Evolutionary conservation across 1,140 invertebrate species (phyloP).

Genomic region (Spodoptera litura): DNA sequence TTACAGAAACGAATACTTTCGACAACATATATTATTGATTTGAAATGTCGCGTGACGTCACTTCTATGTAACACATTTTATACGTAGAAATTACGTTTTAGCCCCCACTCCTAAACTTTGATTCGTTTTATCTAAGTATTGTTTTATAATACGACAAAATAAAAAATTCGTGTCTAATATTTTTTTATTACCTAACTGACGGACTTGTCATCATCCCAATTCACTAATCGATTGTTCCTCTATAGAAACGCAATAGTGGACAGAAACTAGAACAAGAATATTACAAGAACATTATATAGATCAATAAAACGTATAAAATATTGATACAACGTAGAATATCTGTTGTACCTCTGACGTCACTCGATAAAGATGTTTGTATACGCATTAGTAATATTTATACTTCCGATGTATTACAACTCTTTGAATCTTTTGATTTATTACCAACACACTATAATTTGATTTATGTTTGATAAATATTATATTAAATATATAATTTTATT

Average conservation of each 20-base stretch:
- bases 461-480: background rate
- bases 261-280: background rate
- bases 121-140: too few relatives aligned
- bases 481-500: background rate
- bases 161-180: too few relatives aligned
- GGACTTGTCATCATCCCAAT: too few relatives aligned
- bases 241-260: background rate
- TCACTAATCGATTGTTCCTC: too few relatives aligned
- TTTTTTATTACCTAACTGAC: too few relatives aligned
- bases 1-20: too few relatives aligned
- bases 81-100: too few relatives aligned
- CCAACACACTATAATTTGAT: background rate
- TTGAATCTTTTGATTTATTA: background rate
- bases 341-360: background rate
- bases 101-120: too few relatives aligned
- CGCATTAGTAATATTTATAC: slow-evolving; percentile 2
- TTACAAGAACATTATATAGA: background rate
- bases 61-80: too few relatives aligned
- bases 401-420: background rate
- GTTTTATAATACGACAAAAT: too few relatives aligned
- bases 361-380: slow-evolving; percentile 1
- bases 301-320: slow-evolving; percentile 17
- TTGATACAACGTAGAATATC: background rate
- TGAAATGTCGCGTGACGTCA: too few relatives aligned
- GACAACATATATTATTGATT: too few relatives aligned